phyloP scores from a whole-genome alignment of 1,140 invertebrate genomes.

The Varroa destructor region DNA sequence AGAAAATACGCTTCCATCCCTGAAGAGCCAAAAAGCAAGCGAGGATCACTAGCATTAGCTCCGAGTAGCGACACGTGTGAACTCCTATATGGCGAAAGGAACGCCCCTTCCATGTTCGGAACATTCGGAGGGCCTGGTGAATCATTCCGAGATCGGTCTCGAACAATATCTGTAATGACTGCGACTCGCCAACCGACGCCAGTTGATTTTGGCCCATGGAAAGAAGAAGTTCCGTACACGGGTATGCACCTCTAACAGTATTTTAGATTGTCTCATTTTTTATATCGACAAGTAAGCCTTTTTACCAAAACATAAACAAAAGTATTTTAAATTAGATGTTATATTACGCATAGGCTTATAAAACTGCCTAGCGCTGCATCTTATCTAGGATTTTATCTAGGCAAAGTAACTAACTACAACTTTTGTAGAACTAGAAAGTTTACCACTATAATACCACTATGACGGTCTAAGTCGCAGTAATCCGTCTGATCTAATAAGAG shows the following conservation, averaged over 20 bases:
- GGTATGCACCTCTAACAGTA: neutral
- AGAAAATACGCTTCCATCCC: slow-evolving; percentile 70
- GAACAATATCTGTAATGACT: slow-evolving; percentile 74
- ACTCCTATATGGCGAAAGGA: neutral
- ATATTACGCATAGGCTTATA: too few species aligned
- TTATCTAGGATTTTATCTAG: too few species aligned
- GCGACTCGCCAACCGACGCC: slow-evolving; percentile 43
- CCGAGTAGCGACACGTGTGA: neutral
- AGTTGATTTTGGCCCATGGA: slow-evolving; percentile 23
- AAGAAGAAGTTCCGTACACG: slow-evolving; percentile 29
- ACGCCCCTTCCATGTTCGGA: slow-evolving; percentile 16
- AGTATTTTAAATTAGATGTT: too few species aligned
- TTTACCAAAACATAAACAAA: too few species aligned
- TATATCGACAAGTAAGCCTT: too few species aligned
- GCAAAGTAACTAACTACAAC: too few species aligned
- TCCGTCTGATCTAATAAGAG: too few species aligned
- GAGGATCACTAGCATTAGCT: slow-evolving; percentile 4
- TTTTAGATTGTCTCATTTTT: too few species aligned
- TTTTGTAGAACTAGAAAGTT: too few species aligned
- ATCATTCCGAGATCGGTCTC: slow-evolving; percentile 50
- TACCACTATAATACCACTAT: too few species aligned
- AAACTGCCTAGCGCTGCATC: too few species aligned
- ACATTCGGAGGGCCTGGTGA: neutral
- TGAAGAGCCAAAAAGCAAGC: slow-evolving; percentile 51
- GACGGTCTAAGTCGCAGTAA: too few species aligned